Base-by-base conservation (phyloP, 23 tunicate species). In the Ciona savignyi region DNA sequence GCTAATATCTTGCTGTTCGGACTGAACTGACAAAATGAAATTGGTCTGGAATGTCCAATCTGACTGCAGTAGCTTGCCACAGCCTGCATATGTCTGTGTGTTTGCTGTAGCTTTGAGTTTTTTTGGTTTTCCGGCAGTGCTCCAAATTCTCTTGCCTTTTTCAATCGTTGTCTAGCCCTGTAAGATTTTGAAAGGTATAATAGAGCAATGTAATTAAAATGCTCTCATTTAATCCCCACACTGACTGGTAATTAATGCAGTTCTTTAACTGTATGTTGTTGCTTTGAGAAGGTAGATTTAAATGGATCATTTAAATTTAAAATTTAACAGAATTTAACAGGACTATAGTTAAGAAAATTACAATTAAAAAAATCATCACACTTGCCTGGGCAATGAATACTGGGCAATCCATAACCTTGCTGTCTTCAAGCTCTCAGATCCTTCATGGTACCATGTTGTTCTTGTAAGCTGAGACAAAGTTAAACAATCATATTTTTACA, bases 371-470 rank as follows among this genome's bases (percentile, higher is more conserved):
- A n/a, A n/a, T n/a, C n/a, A n/a, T n/a, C n/a, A n/a, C 15, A 42
- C 15, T 30, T 72, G 81, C 96, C 96, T 85, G 34, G 87, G 83
- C 21, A 84, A 25, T 22, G 97, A 84, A 61, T 69, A 88, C 0
- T 80, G 83, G 29, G 96, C 96, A 34, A 95, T 88, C 86, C 87
- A 88, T 29, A 72, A 6, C 72, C 99, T 51, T 19, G 96, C 92
- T 32, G 33, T 63, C 32, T 78, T 80, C 66, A 95, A 60, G 3
- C 62, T 35, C 22, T 88, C 85, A 0, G 96, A 75, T 3, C 99
- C 99, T 68, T 95, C 93, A 70, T 95, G 99, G 67, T 95, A 95
- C 99, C 99, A 95, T 29, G 99, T 95, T 33, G 96, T 95, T 76
- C 84, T 85, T n/a, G 97, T 88, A 1, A 91, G 83, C 91, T 88